Base-by-base conservation (phyloP, 1,140 invertebrate species). In the Rhopalosiphum padi region DNA sequence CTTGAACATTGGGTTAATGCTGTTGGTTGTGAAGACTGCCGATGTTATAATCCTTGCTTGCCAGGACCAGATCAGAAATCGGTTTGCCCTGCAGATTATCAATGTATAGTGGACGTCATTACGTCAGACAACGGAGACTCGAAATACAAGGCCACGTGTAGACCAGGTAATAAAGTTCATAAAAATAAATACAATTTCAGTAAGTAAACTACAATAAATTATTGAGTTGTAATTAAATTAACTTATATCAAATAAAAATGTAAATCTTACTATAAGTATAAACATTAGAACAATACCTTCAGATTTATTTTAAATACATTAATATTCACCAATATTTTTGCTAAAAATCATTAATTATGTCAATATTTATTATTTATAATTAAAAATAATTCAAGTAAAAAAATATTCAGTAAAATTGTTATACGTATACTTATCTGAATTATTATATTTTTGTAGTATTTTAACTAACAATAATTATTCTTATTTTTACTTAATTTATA, bases 11-110 rank as follows among this genome's bases (percentile, higher is more conserved):
- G 96, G 93, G 96, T 97, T 2, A 97, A 97, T 94, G 95, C 96
- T 41, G 95, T 96, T 22, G 96, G 96, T 83, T 98, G 98, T 95
- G 96, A 96, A 89, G 95, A 96, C n/a, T 98, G 98, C 95, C 95
- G 96, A 22, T 99, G 98, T 95, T 95, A 96, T 90, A 96, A 98
- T 95, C 98, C 98, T 0, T 98, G 98, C 94, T 95, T 95, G 30
- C 91, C 91, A 41, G 91, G 82, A 22, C 30, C 35, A 30, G 95
- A 95, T 30, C 60, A 93, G 53, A 96, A 96, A 91, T 90, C 95
- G 7, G 83, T 93, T 2, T 98, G 98, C 94, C 96, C 96, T 0
- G 95, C 96, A 43, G 96, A 95, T n/a, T 96, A 96, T 37, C 96
- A 96, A 93, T 98, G 98, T 94, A 96, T 96, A 7, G 96, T 97